Evolutionary conservation across 2,797 vertebrate species (phyloP), one percentile per base, ranked within the genome.

Genomic region (Carduelis carduelis): DNA sequence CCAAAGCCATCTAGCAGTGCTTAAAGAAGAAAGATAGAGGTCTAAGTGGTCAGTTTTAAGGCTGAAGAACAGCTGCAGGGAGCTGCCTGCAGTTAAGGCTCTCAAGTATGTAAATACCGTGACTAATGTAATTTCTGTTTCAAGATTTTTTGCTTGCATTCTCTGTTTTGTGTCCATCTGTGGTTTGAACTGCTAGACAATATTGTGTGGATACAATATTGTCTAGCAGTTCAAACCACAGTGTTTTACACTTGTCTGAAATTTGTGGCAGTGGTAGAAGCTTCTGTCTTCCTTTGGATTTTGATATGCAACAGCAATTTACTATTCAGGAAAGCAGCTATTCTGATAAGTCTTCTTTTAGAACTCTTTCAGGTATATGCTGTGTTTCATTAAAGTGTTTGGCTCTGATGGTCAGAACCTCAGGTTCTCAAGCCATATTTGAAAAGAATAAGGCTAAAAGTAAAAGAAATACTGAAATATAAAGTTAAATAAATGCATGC

Each of bases 61-160:
- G 11, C 22, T 19, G 27, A 74, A 28, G 26, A 44, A 22, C 41
- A 34, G 34, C 37, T 88, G 30, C 60, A 37, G 53, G 14, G 28
- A 10, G 11, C 22, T 6, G 11, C 30, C 8, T 49, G 8, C 32
- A 53, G 2, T 47, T 64, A 27, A 49, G 34, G 28, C 50, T 80
- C 28, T 5, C 7, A 21, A 37, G 12, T 34, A 2, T 60, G 17
- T 65, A 24, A 53, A 39, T 61, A 8, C 32, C 0, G 0, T 35
- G 26, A 21, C 15, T 24, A 18, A 34, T 32, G 26, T 68, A 30
- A 52, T 47, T 74, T 47, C 6, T 13, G 1, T 10, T 66, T 66
- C 6, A 24, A 2, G 2, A 26, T 24, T 49, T 49, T 60, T 68
- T 43, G 3, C 4, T 59, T 14, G 2, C 24, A 0, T 77, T 72